A percentile compares a stretch with the other conserved stretches of the same genome.
Evolutionary conservation across 2,888 invertebrate species (phyloP).

Genomic region (Macaria notata): DNA sequence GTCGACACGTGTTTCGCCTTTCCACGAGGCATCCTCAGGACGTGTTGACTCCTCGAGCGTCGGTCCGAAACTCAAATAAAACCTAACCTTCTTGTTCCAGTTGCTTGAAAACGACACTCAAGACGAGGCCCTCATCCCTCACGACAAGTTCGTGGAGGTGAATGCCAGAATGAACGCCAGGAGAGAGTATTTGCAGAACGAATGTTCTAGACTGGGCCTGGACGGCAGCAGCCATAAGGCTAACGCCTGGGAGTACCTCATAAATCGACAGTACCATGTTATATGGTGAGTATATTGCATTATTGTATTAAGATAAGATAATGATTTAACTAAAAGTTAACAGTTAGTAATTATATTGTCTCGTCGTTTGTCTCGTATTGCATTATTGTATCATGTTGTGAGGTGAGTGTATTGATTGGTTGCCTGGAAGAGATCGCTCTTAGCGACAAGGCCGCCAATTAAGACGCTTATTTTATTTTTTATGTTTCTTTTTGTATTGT

Average conservation of each 20-base stretch:
- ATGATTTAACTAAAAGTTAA: background rate
- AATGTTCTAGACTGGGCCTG: constrained; percentile 84
- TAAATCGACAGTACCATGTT: constrained; percentile 89
- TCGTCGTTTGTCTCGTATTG: too few species aligned
- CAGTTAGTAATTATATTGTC: too few species aligned
- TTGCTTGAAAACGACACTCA: constrained; percentile 73
- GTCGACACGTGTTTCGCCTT: too few species aligned
- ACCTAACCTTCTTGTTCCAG: constrained; percentile 59
- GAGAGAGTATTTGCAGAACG: constrained; percentile 79
- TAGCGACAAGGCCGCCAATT: too few species aligned
- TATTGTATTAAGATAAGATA: background rate
- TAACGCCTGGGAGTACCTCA: constrained; percentile 93
- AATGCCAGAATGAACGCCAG: constrained; percentile 83
- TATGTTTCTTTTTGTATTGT: too few species aligned
- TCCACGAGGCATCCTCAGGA: too few species aligned
- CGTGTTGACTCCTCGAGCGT: too few species aligned
- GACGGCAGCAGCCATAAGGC: constrained; percentile 85
- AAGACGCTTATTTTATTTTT: too few species aligned
- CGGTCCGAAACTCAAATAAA: too few species aligned
- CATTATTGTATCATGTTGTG: too few species aligned
- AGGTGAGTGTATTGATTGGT: too few species aligned
- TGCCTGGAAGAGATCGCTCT: too few species aligned
- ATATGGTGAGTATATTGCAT: constrained; percentile 83
- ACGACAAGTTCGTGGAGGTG: constrained; percentile 82
- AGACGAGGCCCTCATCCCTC: constrained; percentile 63